These are phyloP conservation scores for Synanceia verrucosa DNA, from an alignment of 2,797 vertebrate genomes.

Conservation along the genomic window DNA sequence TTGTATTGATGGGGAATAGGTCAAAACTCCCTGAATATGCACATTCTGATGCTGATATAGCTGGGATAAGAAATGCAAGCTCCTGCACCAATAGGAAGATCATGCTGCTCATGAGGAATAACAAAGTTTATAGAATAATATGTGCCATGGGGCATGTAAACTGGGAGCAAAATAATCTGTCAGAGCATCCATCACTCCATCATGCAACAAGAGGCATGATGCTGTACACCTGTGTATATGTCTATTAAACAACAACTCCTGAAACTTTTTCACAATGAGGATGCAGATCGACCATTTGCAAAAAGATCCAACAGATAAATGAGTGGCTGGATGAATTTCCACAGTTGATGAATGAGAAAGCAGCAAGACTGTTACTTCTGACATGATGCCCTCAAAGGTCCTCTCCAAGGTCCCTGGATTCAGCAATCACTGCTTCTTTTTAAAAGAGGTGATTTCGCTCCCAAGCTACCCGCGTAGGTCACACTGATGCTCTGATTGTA, in stretches of 20 bases:
- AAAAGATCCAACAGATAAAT: constrained; percentile 66
- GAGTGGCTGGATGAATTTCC: constrained; percentile 59
- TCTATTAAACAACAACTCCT: constrained; percentile 61
- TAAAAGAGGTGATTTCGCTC: constrained; percentile 76
- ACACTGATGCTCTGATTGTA: constrained; percentile 82
- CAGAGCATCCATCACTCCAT: constrained; percentile 77
- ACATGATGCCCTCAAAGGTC: constrained; percentile 45
- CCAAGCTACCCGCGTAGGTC: constrained; percentile 81
- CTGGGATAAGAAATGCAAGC: constrained; percentile 60
- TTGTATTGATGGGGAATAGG: constrained; percentile 12
- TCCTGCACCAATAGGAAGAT: constrained; percentile 64
- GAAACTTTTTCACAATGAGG: constrained; percentile 59
- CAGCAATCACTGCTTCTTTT: constrained; percentile 72
- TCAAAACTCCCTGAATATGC: constrained; percentile 43
- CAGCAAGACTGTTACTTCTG: constrained; percentile 30
- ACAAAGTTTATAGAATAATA: constrained; percentile 78
- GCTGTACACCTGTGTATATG: constrained; percentile 78
- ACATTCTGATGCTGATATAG: constrained; percentile 51
- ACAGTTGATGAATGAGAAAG: constrained; percentile 59
- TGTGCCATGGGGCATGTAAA: constrained; percentile 71
- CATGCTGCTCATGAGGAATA: constrained; percentile 74
- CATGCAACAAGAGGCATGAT: constrained; percentile 78
- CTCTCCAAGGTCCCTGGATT: constrained; percentile 51
- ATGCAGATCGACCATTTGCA: constrained; percentile 50
- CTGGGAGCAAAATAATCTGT: constrained; percentile 67